A percentile compares a stretch with the other conserved stretches of the same genome.
These are phyloP conservation scores for Microchrysa polita DNA, from an alignment of 2,888 invertebrate genomes.

Conservation along the genomic window DNA sequence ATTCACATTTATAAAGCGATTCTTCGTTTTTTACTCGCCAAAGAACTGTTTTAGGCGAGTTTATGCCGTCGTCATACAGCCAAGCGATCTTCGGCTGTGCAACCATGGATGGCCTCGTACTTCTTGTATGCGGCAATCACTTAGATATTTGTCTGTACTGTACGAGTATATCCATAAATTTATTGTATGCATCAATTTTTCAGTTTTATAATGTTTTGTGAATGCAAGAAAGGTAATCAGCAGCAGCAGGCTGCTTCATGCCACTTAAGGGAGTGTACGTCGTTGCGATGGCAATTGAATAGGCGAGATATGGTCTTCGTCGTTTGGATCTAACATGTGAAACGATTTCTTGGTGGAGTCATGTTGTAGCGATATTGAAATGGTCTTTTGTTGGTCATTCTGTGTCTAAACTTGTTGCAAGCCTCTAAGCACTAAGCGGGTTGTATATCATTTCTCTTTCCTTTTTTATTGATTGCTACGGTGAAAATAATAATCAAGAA, in stretches of 20 bases:
- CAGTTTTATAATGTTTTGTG: slow-evolving; percentile 4
- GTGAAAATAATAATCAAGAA: slow-evolving; percentile 36
- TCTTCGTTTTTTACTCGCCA: background rate
- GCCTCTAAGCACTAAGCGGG: background rate
- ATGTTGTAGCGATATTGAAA: background rate
- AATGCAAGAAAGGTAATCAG: too few relatives aligned
- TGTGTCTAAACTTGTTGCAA: slow-evolving; percentile 11
- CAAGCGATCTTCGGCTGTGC: too few relatives aligned
- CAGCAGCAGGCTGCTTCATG: too few relatives aligned
- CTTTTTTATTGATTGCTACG: slow-evolving; percentile 22
- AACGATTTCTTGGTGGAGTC: too few relatives aligned
- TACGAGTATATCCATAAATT: slow-evolving; percentile 30
- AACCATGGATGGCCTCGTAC: too few relatives aligned
- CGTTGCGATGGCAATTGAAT: too few relatives aligned
- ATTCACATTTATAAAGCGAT: too few relatives aligned
- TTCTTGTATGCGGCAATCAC: background rate
- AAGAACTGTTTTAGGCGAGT: background rate
- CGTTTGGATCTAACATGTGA: too few relatives aligned
- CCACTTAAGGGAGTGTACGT: too few relatives aligned
- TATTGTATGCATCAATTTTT: slow-evolving; percentile 32
- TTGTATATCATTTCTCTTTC: slow-evolving; percentile 12
- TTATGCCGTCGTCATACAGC: background rate
- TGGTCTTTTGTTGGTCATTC: background rate
- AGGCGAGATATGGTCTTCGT: too few relatives aligned
- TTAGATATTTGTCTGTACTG: slow-evolving; percentile 35